Conservation (phyloP, 2,888 invertebrate genomes). For the Erebia epiphron region DNA sequence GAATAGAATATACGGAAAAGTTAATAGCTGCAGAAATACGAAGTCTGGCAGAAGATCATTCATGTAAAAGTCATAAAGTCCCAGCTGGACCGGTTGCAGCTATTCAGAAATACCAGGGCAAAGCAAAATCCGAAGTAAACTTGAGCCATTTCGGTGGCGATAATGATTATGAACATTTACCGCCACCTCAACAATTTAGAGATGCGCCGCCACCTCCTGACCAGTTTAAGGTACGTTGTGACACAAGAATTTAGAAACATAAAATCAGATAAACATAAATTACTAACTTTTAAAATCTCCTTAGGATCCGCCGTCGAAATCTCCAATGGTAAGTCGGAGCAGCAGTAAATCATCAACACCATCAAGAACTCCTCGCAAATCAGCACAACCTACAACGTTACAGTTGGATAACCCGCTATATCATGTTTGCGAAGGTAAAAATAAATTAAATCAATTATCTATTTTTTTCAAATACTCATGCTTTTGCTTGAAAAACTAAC, state of each 20-base stretch:
- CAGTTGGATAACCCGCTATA: slow-evolving; percentile 89
- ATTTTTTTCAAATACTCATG: slow-evolving; percentile 38
- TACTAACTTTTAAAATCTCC: not conserved
- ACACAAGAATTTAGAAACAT: not conserved
- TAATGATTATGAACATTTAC: slow-evolving; percentile 88
- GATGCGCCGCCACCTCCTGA: slow-evolving; percentile 91
- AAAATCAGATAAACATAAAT: slow-evolving; percentile 7
- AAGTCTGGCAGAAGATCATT: slow-evolving; percentile 70
- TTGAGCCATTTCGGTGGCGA: slow-evolving; percentile 80
- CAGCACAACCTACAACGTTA: slow-evolving; percentile 62
- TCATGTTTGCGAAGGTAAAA: slow-evolving; percentile 89
- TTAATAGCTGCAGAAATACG: slow-evolving; percentile 76
- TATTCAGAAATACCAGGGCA: slow-evolving; percentile 68
- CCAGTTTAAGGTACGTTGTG: slow-evolving; percentile 80
- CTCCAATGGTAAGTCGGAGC: slow-evolving; percentile 71
- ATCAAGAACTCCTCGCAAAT: slow-evolving; percentile 67
- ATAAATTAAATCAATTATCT: slow-evolving; percentile 48
- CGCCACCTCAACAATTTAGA: slow-evolving; percentile 93
- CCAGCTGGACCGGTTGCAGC: slow-evolving; percentile 54
- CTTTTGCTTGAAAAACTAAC: slow-evolving; percentile 58
- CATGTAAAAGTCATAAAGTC: slow-evolving; percentile 64
- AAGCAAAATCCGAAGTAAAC: slow-evolving; percentile 84
- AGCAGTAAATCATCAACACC: slow-evolving; percentile 77
- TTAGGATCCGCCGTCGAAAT: slow-evolving; percentile 76
- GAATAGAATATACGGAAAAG: slow-evolving; percentile 78